Conservation (phyloP, 1,140 invertebrate species). For the Meloidogyne floridensis region DNA sequence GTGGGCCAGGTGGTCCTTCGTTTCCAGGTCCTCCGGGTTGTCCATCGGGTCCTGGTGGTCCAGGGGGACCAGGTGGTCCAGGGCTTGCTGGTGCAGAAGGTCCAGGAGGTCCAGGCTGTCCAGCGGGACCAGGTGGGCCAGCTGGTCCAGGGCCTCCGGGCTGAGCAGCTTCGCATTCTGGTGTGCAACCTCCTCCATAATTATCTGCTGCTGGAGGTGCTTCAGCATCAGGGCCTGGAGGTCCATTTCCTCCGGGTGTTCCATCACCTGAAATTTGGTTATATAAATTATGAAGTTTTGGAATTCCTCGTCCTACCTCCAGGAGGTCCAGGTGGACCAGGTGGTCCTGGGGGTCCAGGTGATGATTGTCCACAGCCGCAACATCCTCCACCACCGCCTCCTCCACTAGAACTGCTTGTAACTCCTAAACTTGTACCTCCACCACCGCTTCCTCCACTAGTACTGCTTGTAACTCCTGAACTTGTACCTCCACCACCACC, state of each 20-base stretch:
- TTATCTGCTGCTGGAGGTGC: neutral
- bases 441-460: constrained; percentile 18
- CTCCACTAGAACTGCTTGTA: neutral
- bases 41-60: constrained; percentile 39
- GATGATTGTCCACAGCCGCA: constrained; percentile 49
- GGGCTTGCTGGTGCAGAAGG: constrained; percentile 35
- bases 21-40: constrained; percentile 40
- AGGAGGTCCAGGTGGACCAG: constrained; percentile 39
- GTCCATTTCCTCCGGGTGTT: constrained; percentile 17
- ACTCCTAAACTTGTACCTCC: neutral
- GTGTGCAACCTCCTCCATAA: constrained; percentile 16
- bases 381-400: constrained; percentile 41
- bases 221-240: constrained; percentile 23
- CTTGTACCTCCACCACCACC: neutral
- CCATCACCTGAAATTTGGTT: constrained; percentile 8
- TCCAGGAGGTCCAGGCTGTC: constrained; percentile 45
- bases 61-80: constrained; percentile 44
- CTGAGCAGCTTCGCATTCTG: constrained; percentile 29
- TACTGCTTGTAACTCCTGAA: neutral
- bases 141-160: constrained; percentile 39
- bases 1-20: constrained; percentile 35
- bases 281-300: neutral
- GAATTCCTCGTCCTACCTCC: constrained; percentile 11
- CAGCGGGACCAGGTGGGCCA: constrained; percentile 41
- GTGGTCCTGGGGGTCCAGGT: constrained; percentile 48